Base-by-base conservation (phyloP, 2,113 vertebrate species). In the Scophthalmus maximus region DNA sequence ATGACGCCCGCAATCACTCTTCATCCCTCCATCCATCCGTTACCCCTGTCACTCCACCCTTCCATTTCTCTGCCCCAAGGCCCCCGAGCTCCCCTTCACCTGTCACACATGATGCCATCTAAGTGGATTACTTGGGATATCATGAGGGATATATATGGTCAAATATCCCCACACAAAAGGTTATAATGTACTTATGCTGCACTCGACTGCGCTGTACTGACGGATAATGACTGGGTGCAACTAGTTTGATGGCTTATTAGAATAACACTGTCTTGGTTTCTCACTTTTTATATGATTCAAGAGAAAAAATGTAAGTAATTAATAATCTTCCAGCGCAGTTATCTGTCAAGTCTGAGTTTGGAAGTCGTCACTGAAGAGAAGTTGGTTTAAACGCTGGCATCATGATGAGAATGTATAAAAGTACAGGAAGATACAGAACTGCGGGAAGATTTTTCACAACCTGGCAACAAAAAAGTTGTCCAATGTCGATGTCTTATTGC, bases 1-100 rank as follows among this genome's bases (percentile, higher is more conserved):
- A 83, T 89, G 91, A 92, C 92, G 91, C 87, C 74, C 86, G 26
- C n/a, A n/a, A 92, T 88, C 91, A 84, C 90, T 91, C 88, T 84
- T 85, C 80, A 88, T 88, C 80, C 81, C 83, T 81, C 84, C 38
- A 52, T 78, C 84, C 85, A 91, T 91, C 89, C 82, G 80, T 91
- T 90, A 86, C 69, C 78, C 69, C 82, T 84, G 88, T 91, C 92
- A 84, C 83, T 68, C 82, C 81, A 85, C 80, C 79, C 87, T 79
- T 83, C 79, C 88, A 83, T 83, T 83, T 83, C 79, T 89, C 91
- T 73, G 83, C 79, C 85, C 88, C 84, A 88, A 93, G 92, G 91
- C 92, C 55, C n/a, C 89, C 70, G 78, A 78, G 81, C 77, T 58
- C 76, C 55, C 68, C 76, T 68, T 57, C 67, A 74, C 84, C 89